Percentiles rank a stretch among this genome's conserved stretches.
phyloP scores from a whole-genome alignment of 2,113 vertebrate genomes.

The Microcebus murinus region DNA sequence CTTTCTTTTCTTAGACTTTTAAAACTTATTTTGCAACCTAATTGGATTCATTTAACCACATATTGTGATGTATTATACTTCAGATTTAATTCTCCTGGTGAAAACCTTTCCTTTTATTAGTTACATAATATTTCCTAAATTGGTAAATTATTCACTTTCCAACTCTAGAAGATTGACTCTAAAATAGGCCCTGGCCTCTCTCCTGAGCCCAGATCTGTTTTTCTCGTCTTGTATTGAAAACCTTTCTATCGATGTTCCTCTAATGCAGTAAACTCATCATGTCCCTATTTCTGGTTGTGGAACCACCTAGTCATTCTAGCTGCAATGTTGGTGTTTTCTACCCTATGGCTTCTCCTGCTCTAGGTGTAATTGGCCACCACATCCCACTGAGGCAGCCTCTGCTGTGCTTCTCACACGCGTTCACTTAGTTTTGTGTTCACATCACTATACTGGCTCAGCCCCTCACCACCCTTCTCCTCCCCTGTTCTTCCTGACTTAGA shows the following conservation, averaged over 20 bases:
- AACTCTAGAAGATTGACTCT: neutral
- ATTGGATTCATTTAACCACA: neutral
- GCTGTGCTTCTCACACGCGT: neutral
- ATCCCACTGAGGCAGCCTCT: neutral
- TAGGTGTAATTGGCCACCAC: neutral
- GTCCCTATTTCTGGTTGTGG: neutral
- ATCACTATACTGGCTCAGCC: neutral
- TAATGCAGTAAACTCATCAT: neutral
- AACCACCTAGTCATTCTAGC: neutral
- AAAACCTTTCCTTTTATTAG: conserved; percentile 9
- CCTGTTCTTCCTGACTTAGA: neutral
- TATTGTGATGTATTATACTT: conserved; percentile 19
- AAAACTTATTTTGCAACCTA: neutral
- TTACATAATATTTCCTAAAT: neutral
- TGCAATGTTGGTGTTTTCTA: neutral
- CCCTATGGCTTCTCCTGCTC: neutral
- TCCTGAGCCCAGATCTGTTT: neutral
- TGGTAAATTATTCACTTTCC: neutral
- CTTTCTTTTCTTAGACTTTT: neutral
- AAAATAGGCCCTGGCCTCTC: neutral
- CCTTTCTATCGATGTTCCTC: neutral
- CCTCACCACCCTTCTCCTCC: neutral
- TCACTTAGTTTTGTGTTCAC: neutral
- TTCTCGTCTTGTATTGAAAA: neutral
- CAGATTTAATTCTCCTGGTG: conserved; percentile 15